These are phyloP conservation scores for Rhynchophorus ferrugineus DNA, from an alignment of 1,140 invertebrate genomes.

Conservation along the genomic window DNA sequence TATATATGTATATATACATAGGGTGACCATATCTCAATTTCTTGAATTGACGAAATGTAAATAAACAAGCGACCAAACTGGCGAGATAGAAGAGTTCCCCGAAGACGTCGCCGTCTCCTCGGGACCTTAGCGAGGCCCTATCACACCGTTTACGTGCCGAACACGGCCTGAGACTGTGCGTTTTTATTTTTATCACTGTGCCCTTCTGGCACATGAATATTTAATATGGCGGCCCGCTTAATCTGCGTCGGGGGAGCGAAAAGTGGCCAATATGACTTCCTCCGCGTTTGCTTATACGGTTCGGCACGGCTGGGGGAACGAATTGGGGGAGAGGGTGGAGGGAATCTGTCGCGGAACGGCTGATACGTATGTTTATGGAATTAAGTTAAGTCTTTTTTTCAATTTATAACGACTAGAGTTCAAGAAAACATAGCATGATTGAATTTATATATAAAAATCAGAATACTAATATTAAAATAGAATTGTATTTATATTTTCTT, in stretches of 20 bases:
- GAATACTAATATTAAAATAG: too few species aligned
- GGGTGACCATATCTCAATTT: too few species aligned
- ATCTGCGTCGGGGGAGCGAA: slow-evolving; percentile 40
- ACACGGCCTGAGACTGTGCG: slow-evolving; percentile 34
- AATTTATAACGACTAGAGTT: too few species aligned
- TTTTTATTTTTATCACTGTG: slow-evolving; percentile 40
- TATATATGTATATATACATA: too few species aligned
- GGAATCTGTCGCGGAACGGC: not conserved
- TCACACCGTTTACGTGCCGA: slow-evolving; percentile 38
- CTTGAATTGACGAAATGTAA: too few species aligned
- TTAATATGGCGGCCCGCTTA: slow-evolving; percentile 39
- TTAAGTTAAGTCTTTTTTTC: too few species aligned
- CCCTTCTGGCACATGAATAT: slow-evolving; percentile 39
- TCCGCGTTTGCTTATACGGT: too few species aligned
- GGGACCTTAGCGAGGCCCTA: too few species aligned
- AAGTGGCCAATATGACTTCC: slow-evolving; percentile 40
- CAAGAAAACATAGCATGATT: too few species aligned
- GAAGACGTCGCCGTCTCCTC: too few species aligned
- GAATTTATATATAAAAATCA: too few species aligned
- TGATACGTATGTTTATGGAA: not conserved
- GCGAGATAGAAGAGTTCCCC: not conserved
- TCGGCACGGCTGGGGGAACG: not conserved
- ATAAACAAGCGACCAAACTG: not conserved
- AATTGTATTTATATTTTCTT: too few species aligned
- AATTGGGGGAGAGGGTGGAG: not conserved